Evolutionary conservation across 2,888 invertebrate genomes (phyloP), one percentile per base, ranked within the genome.

Genomic region (Galerucella nymphaeae): DNA sequence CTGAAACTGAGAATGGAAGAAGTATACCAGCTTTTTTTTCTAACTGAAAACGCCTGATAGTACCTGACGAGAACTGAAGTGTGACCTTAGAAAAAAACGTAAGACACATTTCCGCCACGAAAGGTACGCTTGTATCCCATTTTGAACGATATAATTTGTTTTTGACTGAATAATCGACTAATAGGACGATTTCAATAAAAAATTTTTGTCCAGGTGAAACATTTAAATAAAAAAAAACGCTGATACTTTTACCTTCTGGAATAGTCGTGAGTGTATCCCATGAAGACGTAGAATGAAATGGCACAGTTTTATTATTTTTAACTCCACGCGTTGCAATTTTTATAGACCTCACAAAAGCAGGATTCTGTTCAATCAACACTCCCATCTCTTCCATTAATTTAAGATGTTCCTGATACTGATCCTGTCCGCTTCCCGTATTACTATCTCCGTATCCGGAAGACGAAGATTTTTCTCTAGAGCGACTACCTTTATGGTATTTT

Each of bases 401-500:
- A 14, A 82, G 77, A 41, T 82, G 81, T 30, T 83, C 83, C 4
- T 76, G 75, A 73, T 83, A 83, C 8, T 79, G 81, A 53, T 82
- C 82, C 18, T 81, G 78, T 55, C 79, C 81, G 73, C 82, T 82
- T 64, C 80, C 82, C 8, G 76, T 79, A 66, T 83, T 79, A 73
- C 84, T 84, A 71, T 86, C 86, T 9, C 85, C 86, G 76, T 87
- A 87, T 20, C 87, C 87, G 5, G 87, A 87, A 55, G 86, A 86
- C 14, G 78, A 81, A 0, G 86, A 85, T 76, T 85, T 86, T 30
- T 72, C 74, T 61, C 74, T 67, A 13, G 70, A 70, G 3, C 66
- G 72, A 23, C 71, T 62, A 10, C 68, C 48, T 38, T 66, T 65
- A 8, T 45, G 23, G 78, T 77, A 45, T 74, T 63, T 41, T 48